Evolutionary conservation across 1,140 invertebrate species (phyloP), one percentile per base, ranked within the genome.

Genomic region (Drosophila kohkoa): DNA sequence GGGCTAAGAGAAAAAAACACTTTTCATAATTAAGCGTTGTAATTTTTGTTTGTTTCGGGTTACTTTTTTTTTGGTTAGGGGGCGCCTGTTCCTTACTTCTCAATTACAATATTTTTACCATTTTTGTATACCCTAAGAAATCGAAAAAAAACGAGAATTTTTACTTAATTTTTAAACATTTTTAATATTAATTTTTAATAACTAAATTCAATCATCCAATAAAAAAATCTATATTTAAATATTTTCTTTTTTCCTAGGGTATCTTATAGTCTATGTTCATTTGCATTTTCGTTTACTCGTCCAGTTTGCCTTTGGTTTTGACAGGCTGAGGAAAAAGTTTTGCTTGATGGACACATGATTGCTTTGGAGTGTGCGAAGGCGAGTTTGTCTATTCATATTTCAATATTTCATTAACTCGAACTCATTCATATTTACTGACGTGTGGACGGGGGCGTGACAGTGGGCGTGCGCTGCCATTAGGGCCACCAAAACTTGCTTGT

Each of bases 11-110:
- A 69, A 74, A 67, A 86, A 82, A 87, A 82, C 82, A 82, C 82
- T 82, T 87, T 87, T 87, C 76, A 87, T 87, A 87, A 87, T 87
- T 88, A 87, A 87, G 82, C 82, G 72, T 77, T 87, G 76, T 82
- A 88, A 87, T 87, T 88, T 79, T 73, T 82, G 82, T 88, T 78
- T 87, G 72, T 79, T 81, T 81, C 60, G 67, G 66, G 66, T 35
- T 64, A 48, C 58, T 58, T 49, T 69, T 51, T 41, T 41, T 41
- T 51, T 41, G 30, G 67, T 28, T 38, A 2, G 8, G n/a, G n/a
- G n/a, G 35, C 20, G 59, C 25, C 64, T 7, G 5, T 7, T n/a
- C 0, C 15, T 20, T 57, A 38, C 54, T 57, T 41, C 65, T 60
- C 65, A 49, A 80, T 81, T 85, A 63, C 67, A 62, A 35, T 45